Evolutionary conservation across 2,888 invertebrate genomes (phyloP), one percentile per base, ranked within the genome.

Genomic region (Homarus gammarus): DNA sequence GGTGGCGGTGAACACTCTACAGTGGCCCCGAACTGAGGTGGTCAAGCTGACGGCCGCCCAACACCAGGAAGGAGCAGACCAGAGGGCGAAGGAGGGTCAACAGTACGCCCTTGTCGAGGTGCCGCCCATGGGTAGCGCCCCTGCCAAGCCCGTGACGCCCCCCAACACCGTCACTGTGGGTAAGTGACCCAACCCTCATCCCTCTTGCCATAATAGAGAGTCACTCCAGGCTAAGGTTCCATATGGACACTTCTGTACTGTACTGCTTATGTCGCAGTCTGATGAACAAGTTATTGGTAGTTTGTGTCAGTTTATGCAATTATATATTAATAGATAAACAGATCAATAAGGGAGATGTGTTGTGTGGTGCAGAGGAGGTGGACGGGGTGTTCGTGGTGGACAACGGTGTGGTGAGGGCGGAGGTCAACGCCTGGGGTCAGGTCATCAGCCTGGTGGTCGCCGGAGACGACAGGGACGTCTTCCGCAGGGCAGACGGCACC

Each of bases 1-100:
- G 8, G 84, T 91, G 5, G 79, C 72, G 18, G 10, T 91, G 27
- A 91, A 91, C 91, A 91, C 87, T 33, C 87, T 91, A 36, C 91
- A 89, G 72, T 91, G 91, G 91, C 64, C 87, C 22, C 31, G 89
- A 36, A 61, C 27, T 10, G 87, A 91, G 51, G 91, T 91, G 44
- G 81, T 91, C 40, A 73, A 27, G 44, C 40, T 86, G 44, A 31
- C 40, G n/a, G 79, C n/a, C 18, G 77, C 33, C 12, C 40, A 33
- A 12, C 33, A 18, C 12, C 33, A n/a, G 22, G 0, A 40, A n/a
- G 51, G 31, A 36, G 49, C 36, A 1, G n/a, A 10, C 31, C 73
- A 75, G 38, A 36, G 49, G 0, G 78, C n/a, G 8, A 56, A 27
- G 40, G 38, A 31, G 40, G 36, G 70, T 5, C n/a, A 70, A 15